Base-by-base conservation (phyloP, 2,888 invertebrate species). In the Euphydryas editha region DNA sequence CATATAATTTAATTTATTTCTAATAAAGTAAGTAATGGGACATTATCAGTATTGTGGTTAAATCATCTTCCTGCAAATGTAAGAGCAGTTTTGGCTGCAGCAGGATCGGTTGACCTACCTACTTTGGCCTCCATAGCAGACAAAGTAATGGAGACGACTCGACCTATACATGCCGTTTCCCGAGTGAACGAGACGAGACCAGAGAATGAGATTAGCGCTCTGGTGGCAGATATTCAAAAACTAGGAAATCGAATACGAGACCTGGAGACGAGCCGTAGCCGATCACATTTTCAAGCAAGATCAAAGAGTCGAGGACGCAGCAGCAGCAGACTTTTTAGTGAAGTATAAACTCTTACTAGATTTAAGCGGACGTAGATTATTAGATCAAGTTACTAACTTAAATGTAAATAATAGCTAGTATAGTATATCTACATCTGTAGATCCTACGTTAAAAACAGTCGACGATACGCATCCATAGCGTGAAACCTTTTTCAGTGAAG, bases 261-360 rank as follows among this genome's bases (percentile, higher is more conserved):
- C 6, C 6, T 24, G 24, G 24, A 24, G 6, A 24, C 2, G 2
- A 24, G 24, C 2, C 24, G 6, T 24, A 24, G 24, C 30, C 39
- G 18, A 10, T 36, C 30, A n/a, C n/a, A n/a, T n/a, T n/a, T n/a
- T 24, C 59, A 55, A 20, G 64, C 64, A 36, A 21, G 8, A 6
- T 68, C 68, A 18, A 18, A 18, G 18, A 20, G 10, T 24, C 58
- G 64, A 17, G 46, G 30, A 11, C 60, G 64, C 58, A 51, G 58
- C n/a, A 18, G 11, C 39, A 65, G 60, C 1, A 51, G 69, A 73
- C 18, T 47, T 47, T 64, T 73, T 71, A 65, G 59, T 10, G 24
- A 15, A 42, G 13, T 44, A 44, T n/a, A 46, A 42, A 21, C 20
- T 58, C 8, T 10, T 58, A 24, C 44, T 47, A 18, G 47, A 47